Evolutionary conservation across 1,140 invertebrate genomes (phyloP).

Genomic region (Vanessa tameamea): DNA sequence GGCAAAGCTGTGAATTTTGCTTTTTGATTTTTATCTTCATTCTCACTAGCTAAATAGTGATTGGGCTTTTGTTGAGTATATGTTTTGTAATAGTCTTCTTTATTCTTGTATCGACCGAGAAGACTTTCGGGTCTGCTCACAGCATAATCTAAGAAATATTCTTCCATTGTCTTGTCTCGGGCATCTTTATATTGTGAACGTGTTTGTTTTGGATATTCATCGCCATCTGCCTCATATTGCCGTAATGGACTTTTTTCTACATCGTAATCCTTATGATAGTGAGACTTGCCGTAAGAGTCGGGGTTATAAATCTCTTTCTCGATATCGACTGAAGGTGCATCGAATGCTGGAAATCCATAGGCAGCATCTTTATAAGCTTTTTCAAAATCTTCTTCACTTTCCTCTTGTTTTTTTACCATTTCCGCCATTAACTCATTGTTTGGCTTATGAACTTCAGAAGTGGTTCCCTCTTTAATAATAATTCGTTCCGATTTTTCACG

Average conservation of each 20-base stretch:
- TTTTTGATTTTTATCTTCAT: conserved; percentile 52
- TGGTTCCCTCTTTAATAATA: conserved; percentile 64
- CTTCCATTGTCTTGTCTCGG: conserved; percentile 64
- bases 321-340: conserved; percentile 46
- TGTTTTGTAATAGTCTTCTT: conserved; percentile 65
- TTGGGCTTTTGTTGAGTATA: conserved; percentile 62
- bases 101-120: conserved; percentile 54
- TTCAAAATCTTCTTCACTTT: conserved; percentile 76
- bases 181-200: conserved; percentile 63
- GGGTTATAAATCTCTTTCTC: conserved; percentile 73
- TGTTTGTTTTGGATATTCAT: conserved; percentile 60
- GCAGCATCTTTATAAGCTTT: conserved; percentile 74
- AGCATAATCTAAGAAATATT: conserved; percentile 67
- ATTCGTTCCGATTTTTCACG: conserved; percentile 62
- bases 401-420: conserved; percentile 60
- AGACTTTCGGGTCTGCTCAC: conserved; percentile 61
- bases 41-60: conserved; percentile 47
- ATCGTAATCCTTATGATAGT: conserved; percentile 52
- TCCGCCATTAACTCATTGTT: conserved; percentile 61
- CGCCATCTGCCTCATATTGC: conserved; percentile 60
- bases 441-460: conserved; percentile 51
- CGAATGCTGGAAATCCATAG: conserved; percentile 67
- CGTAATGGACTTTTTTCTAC: conserved; percentile 59
- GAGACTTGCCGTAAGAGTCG: conserved; percentile 55
- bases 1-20: conserved; percentile 53